Conservation (phyloP, 92 coral and sea anemone genomes). For the Chrysogorgia sp. region DNA sequence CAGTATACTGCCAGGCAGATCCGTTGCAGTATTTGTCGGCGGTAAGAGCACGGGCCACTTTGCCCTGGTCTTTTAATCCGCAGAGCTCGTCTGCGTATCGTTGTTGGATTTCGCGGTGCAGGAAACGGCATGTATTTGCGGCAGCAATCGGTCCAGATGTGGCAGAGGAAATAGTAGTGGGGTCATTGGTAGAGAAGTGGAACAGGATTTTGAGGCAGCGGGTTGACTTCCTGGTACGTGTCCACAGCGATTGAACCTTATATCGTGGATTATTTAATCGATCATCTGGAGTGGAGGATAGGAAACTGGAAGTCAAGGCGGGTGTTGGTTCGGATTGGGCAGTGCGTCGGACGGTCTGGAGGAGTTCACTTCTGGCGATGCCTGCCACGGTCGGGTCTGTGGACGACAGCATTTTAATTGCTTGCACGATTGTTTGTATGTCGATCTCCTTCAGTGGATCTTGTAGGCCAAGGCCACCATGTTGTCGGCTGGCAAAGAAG, state of each 20-base stretch:
- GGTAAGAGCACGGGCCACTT: no score
- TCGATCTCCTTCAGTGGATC: slow-evolving; percentile 38
- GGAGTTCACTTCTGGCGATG: slow-evolving; percentile 32
- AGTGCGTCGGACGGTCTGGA: slow-evolving; percentile 16
- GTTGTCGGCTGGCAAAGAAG: slow-evolving; percentile 23
- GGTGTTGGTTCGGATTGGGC: slow-evolving; percentile 22
- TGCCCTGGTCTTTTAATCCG: no score
- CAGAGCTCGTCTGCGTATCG: no score
- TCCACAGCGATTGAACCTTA: slow-evolving; percentile 36
- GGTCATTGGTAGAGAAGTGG: not conserved
- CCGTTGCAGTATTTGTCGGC: no score
- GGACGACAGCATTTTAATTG: slow-evolving; percentile 38
- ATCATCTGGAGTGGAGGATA: slow-evolving; percentile 18
- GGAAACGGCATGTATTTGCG: no score
- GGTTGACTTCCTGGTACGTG: not conserved
- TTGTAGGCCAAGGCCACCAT: slow-evolving; percentile 49
- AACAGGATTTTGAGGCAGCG: not conserved
- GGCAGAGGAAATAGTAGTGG: not conserved
- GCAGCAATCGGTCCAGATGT: not conserved
- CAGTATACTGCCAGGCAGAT: no score
- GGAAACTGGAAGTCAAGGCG: slow-evolving; percentile 1
- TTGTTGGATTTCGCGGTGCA: no score
- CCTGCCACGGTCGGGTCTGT: slow-evolving; percentile 16
- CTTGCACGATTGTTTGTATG: slow-evolving; percentile 34
- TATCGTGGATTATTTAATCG: slow-evolving; percentile 19